Evolutionary conservation across 2,888 invertebrate species (phyloP).

Genomic region (Polydrusus cervinus): DNA sequence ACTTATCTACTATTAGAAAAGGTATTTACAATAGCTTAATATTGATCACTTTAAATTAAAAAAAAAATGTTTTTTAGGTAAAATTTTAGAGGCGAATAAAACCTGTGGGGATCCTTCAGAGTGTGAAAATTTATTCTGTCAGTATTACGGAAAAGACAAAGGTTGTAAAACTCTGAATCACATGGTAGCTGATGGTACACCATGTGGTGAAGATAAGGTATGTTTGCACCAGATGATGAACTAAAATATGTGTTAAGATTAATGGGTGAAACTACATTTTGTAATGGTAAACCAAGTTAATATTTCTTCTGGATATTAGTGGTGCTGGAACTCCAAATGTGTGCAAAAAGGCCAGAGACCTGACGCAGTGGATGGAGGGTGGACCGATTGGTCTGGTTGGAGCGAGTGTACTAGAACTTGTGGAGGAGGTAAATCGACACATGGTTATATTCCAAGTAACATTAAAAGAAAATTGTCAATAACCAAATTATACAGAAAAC

Average conservation of each 20-base stretch:
- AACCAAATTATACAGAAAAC: too few relatives aligned
- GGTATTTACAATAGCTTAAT: conserved; percentile 10
- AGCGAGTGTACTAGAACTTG: conserved; percentile 34
- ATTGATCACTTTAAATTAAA: too few relatives aligned
- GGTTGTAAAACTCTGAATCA: conserved; percentile 36
- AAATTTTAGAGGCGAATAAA: conserved; percentile 26
- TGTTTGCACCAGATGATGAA: too few relatives aligned
- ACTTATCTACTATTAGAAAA: conserved; percentile 30
- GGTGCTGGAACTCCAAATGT: conserved; percentile 38
- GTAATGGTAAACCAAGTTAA: too few relatives aligned
- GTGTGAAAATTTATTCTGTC: conserved; percentile 32
- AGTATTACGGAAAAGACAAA: conserved; percentile 10
- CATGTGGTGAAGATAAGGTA: conserved; percentile 37
- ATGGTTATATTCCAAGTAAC: too few relatives aligned
- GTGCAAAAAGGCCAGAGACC: conserved; percentile 36
- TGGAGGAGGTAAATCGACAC: conserved; percentile 31
- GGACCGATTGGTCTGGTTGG: conserved; percentile 35
- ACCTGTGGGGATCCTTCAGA: conserved; percentile 39
- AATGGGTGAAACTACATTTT: too few relatives aligned
- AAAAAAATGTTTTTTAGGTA: conserved; percentile 8
- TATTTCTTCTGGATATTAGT: conserved; percentile 19
- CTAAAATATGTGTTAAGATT: too few relatives aligned
- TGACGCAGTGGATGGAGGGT: conserved; percentile 31
- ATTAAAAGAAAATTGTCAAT: too few relatives aligned
- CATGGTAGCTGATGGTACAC: conserved; percentile 38